Conservation (phyloP, 2,888 invertebrate species). For the Nyleta sp. region DNA sequence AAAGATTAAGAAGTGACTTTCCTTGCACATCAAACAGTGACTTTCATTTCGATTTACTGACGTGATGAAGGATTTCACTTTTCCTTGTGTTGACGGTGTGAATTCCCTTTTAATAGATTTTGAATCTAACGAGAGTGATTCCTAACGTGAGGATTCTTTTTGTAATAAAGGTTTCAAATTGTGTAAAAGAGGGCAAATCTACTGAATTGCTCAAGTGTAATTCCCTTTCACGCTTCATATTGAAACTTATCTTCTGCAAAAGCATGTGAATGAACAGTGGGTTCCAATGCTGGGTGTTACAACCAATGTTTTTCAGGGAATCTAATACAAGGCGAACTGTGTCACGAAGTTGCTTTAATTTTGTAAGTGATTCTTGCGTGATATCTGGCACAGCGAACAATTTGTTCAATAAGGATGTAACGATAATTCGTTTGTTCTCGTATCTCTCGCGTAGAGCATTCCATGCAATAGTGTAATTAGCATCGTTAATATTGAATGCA, state of each 20-base stretch:
- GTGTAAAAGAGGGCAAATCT: not conserved
- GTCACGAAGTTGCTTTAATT: not conserved
- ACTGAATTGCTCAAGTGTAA: not conserved
- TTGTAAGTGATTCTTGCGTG: not conserved
- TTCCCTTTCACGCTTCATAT: not conserved
- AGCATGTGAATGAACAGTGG: not conserved
- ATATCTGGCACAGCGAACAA: not conserved
- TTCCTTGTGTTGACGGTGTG: not conserved
- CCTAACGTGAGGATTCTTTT: not conserved
- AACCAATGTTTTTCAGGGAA: not conserved
- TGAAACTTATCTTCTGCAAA: not conserved
- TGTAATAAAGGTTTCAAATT: not conserved
- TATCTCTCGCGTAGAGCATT: not conserved
- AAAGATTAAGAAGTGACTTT: not conserved
- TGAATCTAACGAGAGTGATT: not conserved
- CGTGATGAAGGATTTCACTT: not conserved
- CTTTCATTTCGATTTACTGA: not conserved
- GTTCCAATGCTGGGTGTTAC: not conserved
- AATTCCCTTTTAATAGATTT: not conserved
- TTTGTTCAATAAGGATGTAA: slow-evolving; percentile 4
- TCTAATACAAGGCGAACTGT: not conserved
- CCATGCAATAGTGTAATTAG: slow-evolving; percentile 6
- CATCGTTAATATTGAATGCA: not conserved
- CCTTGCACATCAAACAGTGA: not conserved
- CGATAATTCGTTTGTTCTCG: slow-evolving; percentile 7